Evolutionary conservation across 30 jellyfish, hydroid and myxozoan species (phyloP).

Genomic region (Hydractinia symbiolongicarpus): DNA sequence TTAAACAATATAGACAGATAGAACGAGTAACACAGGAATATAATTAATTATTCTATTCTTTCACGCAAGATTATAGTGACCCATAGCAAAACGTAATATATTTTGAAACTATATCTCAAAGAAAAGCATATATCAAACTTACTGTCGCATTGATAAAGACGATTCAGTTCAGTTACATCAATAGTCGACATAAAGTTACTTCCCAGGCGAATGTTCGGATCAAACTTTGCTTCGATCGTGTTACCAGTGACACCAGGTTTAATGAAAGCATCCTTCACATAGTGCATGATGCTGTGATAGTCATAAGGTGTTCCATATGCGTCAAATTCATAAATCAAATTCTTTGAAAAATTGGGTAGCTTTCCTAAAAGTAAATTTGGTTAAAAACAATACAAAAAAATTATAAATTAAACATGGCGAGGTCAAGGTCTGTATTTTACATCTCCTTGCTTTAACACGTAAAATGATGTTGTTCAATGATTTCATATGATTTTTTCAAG

Average conservation of each 20-base stretch:
- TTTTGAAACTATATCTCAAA: too few species aligned
- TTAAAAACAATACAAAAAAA: background rate
- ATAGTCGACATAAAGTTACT: slow-evolving; percentile 34
- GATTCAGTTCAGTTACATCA: slow-evolving; percentile 64
- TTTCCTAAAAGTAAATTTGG: slow-evolving; percentile 15
- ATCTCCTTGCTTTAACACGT: too few species aligned
- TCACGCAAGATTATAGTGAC: too few species aligned
- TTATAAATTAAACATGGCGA: too few species aligned
- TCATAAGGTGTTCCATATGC: slow-evolving; percentile 59
- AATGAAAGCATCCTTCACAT: slow-evolving; percentile 46
- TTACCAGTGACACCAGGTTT: slow-evolving; percentile 16
- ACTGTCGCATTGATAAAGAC: slow-evolving; percentile 71
- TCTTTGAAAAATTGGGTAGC: slow-evolving; percentile 37
- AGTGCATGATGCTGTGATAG: slow-evolving; percentile 71
- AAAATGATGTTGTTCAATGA: too few species aligned
- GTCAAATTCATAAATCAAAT: slow-evolving; percentile 11
- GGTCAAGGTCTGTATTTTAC: too few species aligned
- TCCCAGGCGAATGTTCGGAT: slow-evolving; percentile 59
- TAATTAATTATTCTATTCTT: too few species aligned
- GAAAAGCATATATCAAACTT: background rate
- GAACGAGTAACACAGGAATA: too few species aligned
- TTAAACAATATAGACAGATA: too few species aligned
- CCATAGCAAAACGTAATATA: too few species aligned
- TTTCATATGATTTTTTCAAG: too few species aligned
- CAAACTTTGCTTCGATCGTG: slow-evolving; percentile 55